Conservation (phyloP, 2,113 vertebrate species). For the Rhabdornis inornatus region DNA sequence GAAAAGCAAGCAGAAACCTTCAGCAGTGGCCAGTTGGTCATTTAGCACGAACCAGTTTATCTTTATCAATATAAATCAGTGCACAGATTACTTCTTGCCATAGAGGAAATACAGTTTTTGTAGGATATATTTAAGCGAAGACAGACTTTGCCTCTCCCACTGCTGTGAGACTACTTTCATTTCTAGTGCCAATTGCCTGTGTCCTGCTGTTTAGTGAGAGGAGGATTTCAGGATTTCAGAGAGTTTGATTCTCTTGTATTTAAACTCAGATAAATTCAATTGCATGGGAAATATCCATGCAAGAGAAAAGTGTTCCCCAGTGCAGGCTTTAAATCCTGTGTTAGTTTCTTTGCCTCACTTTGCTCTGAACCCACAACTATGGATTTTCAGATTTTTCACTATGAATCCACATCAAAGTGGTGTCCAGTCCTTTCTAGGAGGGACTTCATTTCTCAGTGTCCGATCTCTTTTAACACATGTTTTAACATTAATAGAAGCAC, state of each 20-base stretch:
- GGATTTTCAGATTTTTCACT: not conserved
- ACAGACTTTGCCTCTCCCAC: not conserved
- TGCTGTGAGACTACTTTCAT: not conserved
- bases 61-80: not conserved
- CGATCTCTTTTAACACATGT: not conserved
- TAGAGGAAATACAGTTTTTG: not conserved
- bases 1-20: not conserved
- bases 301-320: not conserved
- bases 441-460: not conserved
- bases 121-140: not conserved
- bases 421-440: not conserved
- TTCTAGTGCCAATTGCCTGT: not conserved
- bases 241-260: not conserved
- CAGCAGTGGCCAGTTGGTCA: not conserved
- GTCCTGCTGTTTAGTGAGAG: not conserved
- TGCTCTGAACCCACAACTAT: not conserved
- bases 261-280: not conserved
- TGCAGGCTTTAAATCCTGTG: not conserved
- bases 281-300: not conserved
- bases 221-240: not conserved
- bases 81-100: not conserved
- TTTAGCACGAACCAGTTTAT: not conserved
- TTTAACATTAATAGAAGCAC: conserved; percentile 20
- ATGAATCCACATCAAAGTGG: not conserved
- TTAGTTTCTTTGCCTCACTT: not conserved